Evolutionary conservation across 2,888 invertebrate genomes (phyloP), one percentile per base, ranked within the genome.

Genomic region (Rhagonycha fulva): DNA sequence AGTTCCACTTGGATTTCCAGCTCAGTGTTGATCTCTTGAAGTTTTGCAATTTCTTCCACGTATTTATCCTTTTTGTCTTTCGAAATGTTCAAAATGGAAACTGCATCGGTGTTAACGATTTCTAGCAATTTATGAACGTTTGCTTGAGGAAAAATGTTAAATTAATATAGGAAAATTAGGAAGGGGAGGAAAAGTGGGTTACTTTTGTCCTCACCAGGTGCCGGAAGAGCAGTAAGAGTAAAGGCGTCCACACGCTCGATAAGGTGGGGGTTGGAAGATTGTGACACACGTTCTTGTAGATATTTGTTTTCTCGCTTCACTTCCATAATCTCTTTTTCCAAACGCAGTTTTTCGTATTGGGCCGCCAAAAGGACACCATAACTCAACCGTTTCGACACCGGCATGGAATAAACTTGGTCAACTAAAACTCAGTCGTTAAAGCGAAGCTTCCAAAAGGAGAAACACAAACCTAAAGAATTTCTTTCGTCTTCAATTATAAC

Each of bases 331-430:
- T 84, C 82, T n/a, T 81, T 82, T 69, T 85, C 83, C 63, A 86
- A 74, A 23, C 83, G 81, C 12, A 76, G 79, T 70, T 85, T 86
- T 78, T 86, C 85, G 78, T 83, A 82, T 72, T 85, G 82, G 12
- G 85, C 80, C 12, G 82, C 81, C 19, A 86, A 80, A 32, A 86
- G 76, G 63, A 82, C 83, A 73, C 84, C 84, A 75, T 82, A 83
- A 75, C 83, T 82, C 62, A 82, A 76, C 12, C 85, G 79, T 71
- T 85, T 81, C 28, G 85, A 83, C 0, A 77, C 77, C 9, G 86
- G 85, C 60, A 85, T 71, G 7, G 84, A 82, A 72, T 84, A 84
- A n/a, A 86, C 84, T 75, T 86, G 84, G 68, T 86, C 86, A 10
- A 84, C 85, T 83, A 61, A 23, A 62, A 62, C 0, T 14, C 9